phyloP scores from a whole-genome alignment of 2,113 vertebrate species.

The Salminus brasiliensis region DNA sequence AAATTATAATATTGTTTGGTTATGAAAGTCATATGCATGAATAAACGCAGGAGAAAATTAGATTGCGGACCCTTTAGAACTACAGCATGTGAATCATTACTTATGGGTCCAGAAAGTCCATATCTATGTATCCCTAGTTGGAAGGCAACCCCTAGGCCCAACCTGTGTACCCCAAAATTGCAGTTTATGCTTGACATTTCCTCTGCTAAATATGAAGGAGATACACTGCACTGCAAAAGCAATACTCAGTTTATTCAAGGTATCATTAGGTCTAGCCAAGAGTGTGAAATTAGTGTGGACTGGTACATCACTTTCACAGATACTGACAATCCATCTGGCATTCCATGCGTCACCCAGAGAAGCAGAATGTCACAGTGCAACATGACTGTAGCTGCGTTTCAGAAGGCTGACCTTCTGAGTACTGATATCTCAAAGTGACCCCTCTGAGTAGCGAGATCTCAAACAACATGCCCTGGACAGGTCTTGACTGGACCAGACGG shows the following conservation, averaged over 20 bases:
- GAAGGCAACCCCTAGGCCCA: not conserved
- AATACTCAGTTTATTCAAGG: not conserved
- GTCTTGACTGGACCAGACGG: slow-evolving; percentile 9
- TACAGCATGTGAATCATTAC: too few relatives aligned
- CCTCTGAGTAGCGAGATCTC: not conserved
- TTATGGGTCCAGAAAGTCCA: too few relatives aligned
- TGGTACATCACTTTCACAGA: not conserved
- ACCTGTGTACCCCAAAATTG: not conserved
- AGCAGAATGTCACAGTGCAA: not conserved
- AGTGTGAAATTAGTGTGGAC: not conserved
- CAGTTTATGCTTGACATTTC: not conserved
- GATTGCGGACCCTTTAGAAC: too few relatives aligned
- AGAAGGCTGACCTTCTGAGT: not conserved
- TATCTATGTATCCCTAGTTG: not conserved
- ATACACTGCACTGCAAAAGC: not conserved
- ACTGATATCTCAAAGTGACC: not conserved
- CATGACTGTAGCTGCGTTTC: not conserved
- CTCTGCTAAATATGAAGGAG: not conserved
- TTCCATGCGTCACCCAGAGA: slow-evolving; percentile 9
- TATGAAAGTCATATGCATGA: too few relatives aligned
- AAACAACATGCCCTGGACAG: not conserved
- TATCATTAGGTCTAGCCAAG: not conserved
- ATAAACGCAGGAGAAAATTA: too few relatives aligned
- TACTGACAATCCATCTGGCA: slow-evolving; percentile 7
- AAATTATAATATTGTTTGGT: too few relatives aligned